A percentile compares a stretch with the other conserved stretches of the same genome.
These are phyloP conservation scores for Apoda limacodes DNA, from an alignment of 2,888 invertebrate species.

Conservation along the genomic window DNA sequence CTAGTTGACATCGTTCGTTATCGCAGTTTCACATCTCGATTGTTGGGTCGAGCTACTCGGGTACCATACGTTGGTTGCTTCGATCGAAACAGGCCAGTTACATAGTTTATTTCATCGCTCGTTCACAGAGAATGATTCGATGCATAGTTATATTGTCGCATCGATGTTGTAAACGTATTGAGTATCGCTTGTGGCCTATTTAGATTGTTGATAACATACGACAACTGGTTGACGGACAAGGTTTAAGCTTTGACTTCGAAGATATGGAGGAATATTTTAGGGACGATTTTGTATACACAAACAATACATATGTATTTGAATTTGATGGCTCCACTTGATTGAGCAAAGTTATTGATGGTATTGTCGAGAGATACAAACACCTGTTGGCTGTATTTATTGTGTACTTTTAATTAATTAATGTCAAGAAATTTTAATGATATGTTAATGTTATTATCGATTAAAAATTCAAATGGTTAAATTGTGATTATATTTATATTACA, in stretches of 20 bases:
- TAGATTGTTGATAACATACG: constrained; percentile 58
- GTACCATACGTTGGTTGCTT: not conserved
- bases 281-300: too few species aligned
- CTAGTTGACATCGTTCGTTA: constrained; percentile 61
- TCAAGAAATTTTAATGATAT: too few species aligned
- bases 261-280: constrained; percentile 47
- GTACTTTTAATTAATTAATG: too few species aligned
- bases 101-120: constrained; percentile 57
- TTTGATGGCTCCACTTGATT: too few species aligned
- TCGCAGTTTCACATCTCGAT: constrained; percentile 57
- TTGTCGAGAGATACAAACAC: too few species aligned
- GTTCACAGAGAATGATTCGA: constrained; percentile 45
- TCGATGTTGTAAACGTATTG: constrained; percentile 40
- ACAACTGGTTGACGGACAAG: constrained; percentile 49
- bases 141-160: constrained; percentile 43
- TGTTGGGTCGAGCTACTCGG: constrained; percentile 36
- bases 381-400: too few species aligned
- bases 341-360: too few species aligned
- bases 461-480: too few species aligned
- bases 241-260: constrained; percentile 36
- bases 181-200: constrained; percentile 57
- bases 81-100: constrained; percentile 29
- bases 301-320: too few species aligned
- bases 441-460: too few species aligned
- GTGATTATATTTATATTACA: too few species aligned